Evolutionary conservation across 2,113 vertebrate genomes (phyloP).

Genomic region (Bettongia penicillata): DNA sequence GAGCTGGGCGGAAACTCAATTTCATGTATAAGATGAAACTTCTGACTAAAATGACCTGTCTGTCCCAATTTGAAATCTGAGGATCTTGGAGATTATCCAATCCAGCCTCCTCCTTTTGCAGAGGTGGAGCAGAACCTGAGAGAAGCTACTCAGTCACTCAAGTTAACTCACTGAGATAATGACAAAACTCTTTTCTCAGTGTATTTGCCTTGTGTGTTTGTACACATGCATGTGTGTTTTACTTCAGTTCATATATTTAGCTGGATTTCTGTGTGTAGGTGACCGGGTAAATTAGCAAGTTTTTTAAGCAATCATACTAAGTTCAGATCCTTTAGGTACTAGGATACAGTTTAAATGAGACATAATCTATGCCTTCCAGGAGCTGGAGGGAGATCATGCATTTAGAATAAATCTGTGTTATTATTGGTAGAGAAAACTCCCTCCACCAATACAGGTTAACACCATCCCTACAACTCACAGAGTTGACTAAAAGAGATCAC

Average conservation of each 20-base stretch:
- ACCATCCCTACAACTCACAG: too few relatives aligned
- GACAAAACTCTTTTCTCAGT: too few relatives aligned
- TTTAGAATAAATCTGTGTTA: background rate
- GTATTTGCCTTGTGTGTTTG: background rate
- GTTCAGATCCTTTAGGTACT: background rate
- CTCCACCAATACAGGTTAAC: background rate
- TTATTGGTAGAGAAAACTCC: background rate
- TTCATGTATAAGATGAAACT: background rate
- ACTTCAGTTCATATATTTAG: background rate
- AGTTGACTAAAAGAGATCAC: background rate
- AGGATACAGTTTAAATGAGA: background rate
- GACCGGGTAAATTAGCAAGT: background rate
- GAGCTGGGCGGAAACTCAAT: background rate
- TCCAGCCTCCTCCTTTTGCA: background rate
- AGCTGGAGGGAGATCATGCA: background rate
- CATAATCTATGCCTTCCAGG: background rate
- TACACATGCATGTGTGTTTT: background rate
- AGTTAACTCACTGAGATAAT: background rate
- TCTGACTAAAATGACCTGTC: background rate
- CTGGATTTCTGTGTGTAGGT: background rate
- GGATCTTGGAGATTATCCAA: background rate
- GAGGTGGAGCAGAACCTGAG: background rate
- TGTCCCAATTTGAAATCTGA: background rate
- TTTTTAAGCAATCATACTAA: background rate
- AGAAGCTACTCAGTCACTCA: background rate